phyloP scores from a whole-genome alignment of 2,797 vertebrate genomes.

The Buphagus erythrorhynchus region DNA sequence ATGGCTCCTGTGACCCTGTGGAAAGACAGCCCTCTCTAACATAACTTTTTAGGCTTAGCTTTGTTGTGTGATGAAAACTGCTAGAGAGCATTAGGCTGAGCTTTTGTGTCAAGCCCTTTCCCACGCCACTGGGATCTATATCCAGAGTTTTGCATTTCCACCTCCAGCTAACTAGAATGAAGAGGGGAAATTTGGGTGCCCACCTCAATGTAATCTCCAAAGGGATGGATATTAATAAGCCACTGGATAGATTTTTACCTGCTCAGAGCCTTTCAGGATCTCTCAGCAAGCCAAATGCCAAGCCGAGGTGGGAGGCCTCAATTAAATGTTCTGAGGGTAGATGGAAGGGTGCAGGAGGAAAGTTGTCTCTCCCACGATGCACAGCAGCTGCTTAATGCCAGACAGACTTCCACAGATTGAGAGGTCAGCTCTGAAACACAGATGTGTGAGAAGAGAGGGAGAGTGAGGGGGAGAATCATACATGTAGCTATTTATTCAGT shows the following conservation, averaged over 20 bases:
- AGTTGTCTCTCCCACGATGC: neutral
- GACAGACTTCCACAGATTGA: neutral
- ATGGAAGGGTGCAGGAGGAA: neutral
- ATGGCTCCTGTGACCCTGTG: neutral
- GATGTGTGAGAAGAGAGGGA: constrained; percentile 1
- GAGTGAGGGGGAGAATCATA: neutral
- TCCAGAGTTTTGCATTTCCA: neutral
- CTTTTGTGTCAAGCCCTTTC: neutral
- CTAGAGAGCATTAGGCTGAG: rapidly evolving
- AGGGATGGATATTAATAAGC: neutral
- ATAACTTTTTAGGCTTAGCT: neutral
- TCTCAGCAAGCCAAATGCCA: constrained; percentile 10
- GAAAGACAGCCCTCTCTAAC: neutral
- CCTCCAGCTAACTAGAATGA: rapidly evolving
- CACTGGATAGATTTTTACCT: neutral
- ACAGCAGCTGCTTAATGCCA: neutral
- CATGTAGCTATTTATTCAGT: neutral
- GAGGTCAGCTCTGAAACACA: constrained; percentile 18
- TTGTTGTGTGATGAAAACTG: neutral
- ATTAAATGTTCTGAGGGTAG: neutral
- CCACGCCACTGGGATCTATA: neutral
- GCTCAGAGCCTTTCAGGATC: neutral
- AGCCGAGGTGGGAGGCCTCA: neutral
- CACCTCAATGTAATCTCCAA: neutral
- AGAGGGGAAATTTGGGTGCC: neutral